Percentiles rank a stretch among this genome's conserved stretches.
phyloP scores from a whole-genome alignment of 2,888 invertebrate species.

The Acronicta alni region DNA sequence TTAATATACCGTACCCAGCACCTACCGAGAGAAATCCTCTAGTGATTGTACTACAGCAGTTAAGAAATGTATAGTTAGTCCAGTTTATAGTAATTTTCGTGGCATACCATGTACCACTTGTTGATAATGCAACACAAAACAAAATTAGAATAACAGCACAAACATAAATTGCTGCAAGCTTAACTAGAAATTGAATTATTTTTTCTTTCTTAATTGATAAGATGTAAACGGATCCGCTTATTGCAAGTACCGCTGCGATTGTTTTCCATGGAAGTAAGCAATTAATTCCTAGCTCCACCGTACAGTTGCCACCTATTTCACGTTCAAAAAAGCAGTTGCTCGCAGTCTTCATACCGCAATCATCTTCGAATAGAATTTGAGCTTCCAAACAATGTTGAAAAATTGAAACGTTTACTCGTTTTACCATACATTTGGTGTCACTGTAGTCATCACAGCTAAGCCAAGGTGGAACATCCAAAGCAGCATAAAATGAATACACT shows the following conservation, averaged over 20 bases:
- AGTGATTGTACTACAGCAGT: conserved; percentile 61
- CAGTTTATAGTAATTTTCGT: conserved; percentile 65
- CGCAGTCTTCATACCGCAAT: conserved; percentile 81
- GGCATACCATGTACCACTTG: conserved; percentile 78
- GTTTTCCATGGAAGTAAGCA: conserved; percentile 74
- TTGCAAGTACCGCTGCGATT: conserved; percentile 58
- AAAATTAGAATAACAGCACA: conserved; percentile 67
- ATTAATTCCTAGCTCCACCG: conserved; percentile 48
- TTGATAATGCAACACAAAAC: conserved; percentile 74
- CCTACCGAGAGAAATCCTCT: conserved; percentile 73
- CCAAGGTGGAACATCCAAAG: conserved; percentile 79
- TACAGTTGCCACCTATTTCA: conserved; percentile 75
- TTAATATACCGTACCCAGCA: conserved; percentile 75
- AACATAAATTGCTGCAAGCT: conserved; percentile 66
- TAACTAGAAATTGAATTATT: conserved; percentile 66
- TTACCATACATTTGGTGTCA: conserved; percentile 78
- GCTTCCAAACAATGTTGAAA: conserved; percentile 83
- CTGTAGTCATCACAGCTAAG: conserved; percentile 74
- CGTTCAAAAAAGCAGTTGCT: conserved; percentile 77
- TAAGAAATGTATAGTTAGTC: conserved; percentile 57
- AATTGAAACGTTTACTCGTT: conserved; percentile 75
- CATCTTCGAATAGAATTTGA: conserved; percentile 72
- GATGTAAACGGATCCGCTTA: conserved; percentile 68
- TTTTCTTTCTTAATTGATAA: conserved; percentile 74
- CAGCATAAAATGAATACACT: conserved; percentile 75